phyloP scores from a whole-genome alignment of 1,140 invertebrate species.

The Rhynchophorus ferrugineus region DNA sequence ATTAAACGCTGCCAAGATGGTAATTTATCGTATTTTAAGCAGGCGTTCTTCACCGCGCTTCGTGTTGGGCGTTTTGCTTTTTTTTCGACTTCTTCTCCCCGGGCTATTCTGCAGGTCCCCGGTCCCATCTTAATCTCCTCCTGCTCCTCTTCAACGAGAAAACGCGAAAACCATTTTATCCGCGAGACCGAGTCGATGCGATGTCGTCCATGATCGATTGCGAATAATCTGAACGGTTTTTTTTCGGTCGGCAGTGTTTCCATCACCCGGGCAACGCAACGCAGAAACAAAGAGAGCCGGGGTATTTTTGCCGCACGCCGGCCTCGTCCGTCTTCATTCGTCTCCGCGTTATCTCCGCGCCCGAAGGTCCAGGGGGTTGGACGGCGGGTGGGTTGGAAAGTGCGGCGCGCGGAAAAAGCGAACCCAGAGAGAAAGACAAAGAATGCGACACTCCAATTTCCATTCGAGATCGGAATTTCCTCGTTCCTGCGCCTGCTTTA shows the following conservation, averaged over 20 bases:
- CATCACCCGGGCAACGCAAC: neutral
- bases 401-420: no score
- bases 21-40: conserved; percentile 23
- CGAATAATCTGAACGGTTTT: no score
- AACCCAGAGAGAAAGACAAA: conserved; percentile 29
- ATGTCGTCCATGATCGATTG: no score
- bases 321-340: conserved; percentile 23
- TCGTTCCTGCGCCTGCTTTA: conserved; percentile 14
- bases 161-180: no score
- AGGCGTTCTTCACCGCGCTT: conserved; percentile 22
- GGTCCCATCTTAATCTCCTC: no score
- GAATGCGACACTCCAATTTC: conserved; percentile 33
- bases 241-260: no score
- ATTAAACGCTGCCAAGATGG: conserved; percentile 23
- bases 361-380: conserved; percentile 21
- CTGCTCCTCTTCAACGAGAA: no score
- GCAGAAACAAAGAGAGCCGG: conserved; percentile 27
- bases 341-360: conserved; percentile 19
- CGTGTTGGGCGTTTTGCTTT: no score
- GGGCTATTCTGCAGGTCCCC: no score
- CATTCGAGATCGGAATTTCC: conserved; percentile 33
- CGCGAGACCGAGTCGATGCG: no score
- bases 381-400: conserved; percentile 16
- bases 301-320: conserved; percentile 26
- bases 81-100: no score